Base-by-base conservation (phyloP, 2,797 vertebrate species). In the Oreochromis mossambicus region DNA sequence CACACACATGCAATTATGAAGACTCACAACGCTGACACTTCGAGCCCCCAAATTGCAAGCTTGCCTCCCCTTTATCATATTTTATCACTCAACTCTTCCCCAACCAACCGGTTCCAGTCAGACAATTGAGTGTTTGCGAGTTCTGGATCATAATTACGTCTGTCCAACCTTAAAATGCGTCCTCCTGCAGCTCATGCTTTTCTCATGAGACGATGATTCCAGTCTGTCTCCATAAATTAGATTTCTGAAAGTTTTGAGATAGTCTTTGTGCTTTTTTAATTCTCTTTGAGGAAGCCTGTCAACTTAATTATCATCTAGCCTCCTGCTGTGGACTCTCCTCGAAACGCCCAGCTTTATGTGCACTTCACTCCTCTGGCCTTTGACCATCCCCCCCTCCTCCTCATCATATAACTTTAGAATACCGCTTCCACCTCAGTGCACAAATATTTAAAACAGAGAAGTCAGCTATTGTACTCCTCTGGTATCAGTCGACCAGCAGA, bases 101-200 rank as follows among this genome's bases (percentile, higher is more conserved):
- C 56, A 84, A 82, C 78, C 76, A 3, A 75, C 68, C 81, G 41
- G 55, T 86, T 85, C 34, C 48, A 56, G 76, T 79, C 88, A 54
- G 83, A 92, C 85, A n/a, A 88, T 85, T 79, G 73, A 90, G 89
- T 91, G 87, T 94, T 94, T 93, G 88, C 46, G 91, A 90, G 68
- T 82, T 86, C 66, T 77, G 83, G 81, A 83, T 92, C 82, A 87
- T 94, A 92, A 94, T 95, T 92, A 94, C 80, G 79, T 89, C 56
- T 81, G 82, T 90, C 87, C 88, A 36, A 50, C 29, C 19, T 78
- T 86, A 80, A 88, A 87, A 86, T 68, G 82, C 55, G 58, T 84
- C 83, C 83, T 78, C 46, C 81, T 56, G 19, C 66, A 86, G 21
- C 81, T 90, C 83, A 48, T 61, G 80, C 70, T 89, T 87, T 91